phyloP scores from a whole-genome alignment of 64 coral and sea anemone species.

The Platygyra sinensis region DNA sequence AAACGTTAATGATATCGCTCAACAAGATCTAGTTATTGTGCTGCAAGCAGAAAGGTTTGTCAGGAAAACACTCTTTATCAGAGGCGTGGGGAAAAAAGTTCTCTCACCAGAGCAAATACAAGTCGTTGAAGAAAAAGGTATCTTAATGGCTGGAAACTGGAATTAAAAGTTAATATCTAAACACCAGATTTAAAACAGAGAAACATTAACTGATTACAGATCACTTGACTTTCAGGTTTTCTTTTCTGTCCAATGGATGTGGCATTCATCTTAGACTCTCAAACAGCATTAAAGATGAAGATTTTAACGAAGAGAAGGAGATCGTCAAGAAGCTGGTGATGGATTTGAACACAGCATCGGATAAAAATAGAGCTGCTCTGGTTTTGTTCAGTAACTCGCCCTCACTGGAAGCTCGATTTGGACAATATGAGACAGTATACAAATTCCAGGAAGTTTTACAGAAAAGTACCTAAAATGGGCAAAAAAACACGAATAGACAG shows the following conservation, averaged over 20 bases:
- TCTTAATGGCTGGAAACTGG: too few relatives aligned
- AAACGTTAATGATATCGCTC: too few relatives aligned
- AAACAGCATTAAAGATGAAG: not conserved
- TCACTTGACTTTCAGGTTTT: not conserved
- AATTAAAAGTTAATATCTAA: too few relatives aligned
- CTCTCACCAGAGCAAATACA: too few relatives aligned
- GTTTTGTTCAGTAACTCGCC: slow-evolving; percentile 44
- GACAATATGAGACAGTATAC: slow-evolving; percentile 40
- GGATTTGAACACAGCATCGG: not conserved
- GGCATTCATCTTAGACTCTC: slow-evolving; percentile 45
- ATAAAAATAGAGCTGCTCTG: slow-evolving; percentile 1
- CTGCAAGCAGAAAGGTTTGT: too few relatives aligned
- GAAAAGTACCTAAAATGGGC: not conserved
- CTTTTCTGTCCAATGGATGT: not conserved
- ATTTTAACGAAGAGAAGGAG: slow-evolving; percentile 29
- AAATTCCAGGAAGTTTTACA: slow-evolving; percentile 45
- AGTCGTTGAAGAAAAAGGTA: too few relatives aligned
- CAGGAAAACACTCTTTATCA: too few relatives aligned
- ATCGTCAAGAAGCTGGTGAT: not conserved
- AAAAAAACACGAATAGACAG: slow-evolving; percentile 1
- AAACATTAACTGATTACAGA: not conserved
- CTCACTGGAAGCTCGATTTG: slow-evolving; percentile 43
- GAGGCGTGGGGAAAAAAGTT: too few relatives aligned
- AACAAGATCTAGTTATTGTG: too few relatives aligned
- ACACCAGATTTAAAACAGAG: not conserved